Conservation (phyloP, 2,888 invertebrate species). For the Terebella lapidaria region DNA sequence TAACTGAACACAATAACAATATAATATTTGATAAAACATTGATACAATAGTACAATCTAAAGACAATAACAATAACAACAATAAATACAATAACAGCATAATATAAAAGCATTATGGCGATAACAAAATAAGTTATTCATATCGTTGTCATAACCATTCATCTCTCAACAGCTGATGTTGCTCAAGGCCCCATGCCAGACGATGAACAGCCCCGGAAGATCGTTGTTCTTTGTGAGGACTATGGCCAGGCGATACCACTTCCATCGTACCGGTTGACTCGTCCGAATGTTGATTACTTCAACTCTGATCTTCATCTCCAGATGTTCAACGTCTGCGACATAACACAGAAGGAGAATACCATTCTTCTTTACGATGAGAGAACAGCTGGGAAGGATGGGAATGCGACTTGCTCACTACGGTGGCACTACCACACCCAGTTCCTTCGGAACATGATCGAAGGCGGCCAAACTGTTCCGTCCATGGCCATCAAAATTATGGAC, state of each 20-base stretch:
- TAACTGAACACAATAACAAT: too few relatives aligned
- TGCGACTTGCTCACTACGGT: conserved; percentile 8
- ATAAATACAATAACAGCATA: too few relatives aligned
- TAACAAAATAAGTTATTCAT: too few relatives aligned
- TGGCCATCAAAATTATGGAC: conserved; percentile 11
- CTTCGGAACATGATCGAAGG: not conserved
- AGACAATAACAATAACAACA: too few relatives aligned
- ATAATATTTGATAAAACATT: too few relatives aligned
- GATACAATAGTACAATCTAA: too few relatives aligned
- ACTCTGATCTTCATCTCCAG: conserved; percentile 10
- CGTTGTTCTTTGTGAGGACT: conserved; percentile 9
- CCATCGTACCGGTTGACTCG: conserved; percentile 5
- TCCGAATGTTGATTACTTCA: conserved; percentile 11
- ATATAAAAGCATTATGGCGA: too few relatives aligned
- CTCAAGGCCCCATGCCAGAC: not conserved
- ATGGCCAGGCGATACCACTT: conserved; percentile 11
- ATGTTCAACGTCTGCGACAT: conserved; percentile 11
- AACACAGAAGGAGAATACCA: conserved; percentile 1
- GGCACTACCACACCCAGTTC: conserved; percentile 4
- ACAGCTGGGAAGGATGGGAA: conserved; percentile 11
- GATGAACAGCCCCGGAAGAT: not conserved
- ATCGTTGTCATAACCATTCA: too few relatives aligned
- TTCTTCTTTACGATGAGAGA: conserved; percentile 10
- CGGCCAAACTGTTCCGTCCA: not conserved
- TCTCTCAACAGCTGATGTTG: too few relatives aligned